These are phyloP conservation scores for Chironomus tentans DNA, from an alignment of 2,888 invertebrate species.

Conservation along the genomic window DNA sequence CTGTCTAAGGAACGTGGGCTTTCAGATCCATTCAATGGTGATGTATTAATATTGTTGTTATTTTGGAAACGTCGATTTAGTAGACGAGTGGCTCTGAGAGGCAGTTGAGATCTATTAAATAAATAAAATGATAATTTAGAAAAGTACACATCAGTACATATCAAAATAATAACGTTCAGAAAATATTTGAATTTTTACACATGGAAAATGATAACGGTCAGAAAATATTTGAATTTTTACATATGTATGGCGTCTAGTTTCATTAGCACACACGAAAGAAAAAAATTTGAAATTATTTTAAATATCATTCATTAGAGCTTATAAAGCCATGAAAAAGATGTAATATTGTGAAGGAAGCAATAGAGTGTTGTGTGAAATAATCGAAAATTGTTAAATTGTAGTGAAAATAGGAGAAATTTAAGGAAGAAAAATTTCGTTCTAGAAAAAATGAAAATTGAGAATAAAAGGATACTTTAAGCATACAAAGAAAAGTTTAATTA, in stretches of 20 bases:
- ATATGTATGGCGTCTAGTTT: too few species aligned
- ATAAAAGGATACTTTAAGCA: not conserved
- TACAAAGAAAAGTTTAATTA: not conserved
- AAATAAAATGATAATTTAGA: not conserved
- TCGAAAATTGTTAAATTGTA: not conserved
- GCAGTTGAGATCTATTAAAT: conserved; percentile 38
- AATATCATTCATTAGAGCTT: not conserved
- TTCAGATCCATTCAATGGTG: conserved; percentile 35
- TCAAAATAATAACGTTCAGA: too few species aligned
- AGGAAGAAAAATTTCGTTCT: not conserved
- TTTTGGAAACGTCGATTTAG: conserved; percentile 41
- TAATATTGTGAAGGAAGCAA: not conserved
- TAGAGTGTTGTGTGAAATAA: not conserved
- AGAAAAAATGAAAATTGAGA: not conserved
- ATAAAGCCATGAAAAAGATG: not conserved
- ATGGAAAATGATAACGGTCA: too few species aligned
- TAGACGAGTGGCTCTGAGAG: conserved; percentile 41
- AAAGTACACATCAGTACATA: too few species aligned
- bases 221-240: too few species aligned
- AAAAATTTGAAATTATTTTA: not conserved
- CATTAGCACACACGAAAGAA: not conserved
- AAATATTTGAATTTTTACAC: too few species aligned
- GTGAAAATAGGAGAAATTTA: not conserved
- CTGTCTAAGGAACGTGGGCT: conserved; percentile 38
- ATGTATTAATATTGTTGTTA: conserved; percentile 31